phyloP scores from a whole-genome alignment of 1,140 invertebrate genomes.

The Macrocentrus cingulum region DNA sequence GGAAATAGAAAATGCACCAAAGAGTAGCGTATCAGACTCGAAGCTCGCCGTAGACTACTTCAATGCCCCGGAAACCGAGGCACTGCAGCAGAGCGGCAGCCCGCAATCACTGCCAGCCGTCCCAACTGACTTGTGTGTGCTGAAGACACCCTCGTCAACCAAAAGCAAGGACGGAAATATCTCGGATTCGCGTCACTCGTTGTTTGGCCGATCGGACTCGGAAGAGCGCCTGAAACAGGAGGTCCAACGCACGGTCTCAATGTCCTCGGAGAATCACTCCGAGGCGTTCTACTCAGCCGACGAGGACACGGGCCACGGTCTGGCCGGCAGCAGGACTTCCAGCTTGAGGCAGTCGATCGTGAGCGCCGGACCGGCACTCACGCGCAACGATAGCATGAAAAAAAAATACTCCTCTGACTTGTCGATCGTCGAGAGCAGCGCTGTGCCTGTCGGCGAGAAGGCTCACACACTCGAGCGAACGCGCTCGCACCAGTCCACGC shows the following conservation, averaged over 20 bases:
- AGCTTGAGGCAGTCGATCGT: slow-evolving; percentile 67
- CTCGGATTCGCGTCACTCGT: slow-evolving; percentile 65
- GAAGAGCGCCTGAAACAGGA: slow-evolving; percentile 61
- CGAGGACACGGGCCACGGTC: slow-evolving; percentile 72
- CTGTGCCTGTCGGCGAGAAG: slow-evolving; percentile 40
- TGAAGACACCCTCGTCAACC: slow-evolving; percentile 43
- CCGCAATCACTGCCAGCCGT: slow-evolving; percentile 44
- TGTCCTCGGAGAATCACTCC: slow-evolving; percentile 86
- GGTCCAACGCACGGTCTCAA: slow-evolving; percentile 80
- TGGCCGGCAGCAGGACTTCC: slow-evolving; percentile 60
- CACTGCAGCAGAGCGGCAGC: slow-evolving; percentile 41
- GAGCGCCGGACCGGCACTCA: slow-evolving; percentile 54
- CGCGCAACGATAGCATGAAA: slow-evolving; percentile 57
- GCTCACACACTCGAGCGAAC: slow-evolving; percentile 50
- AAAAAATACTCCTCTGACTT: slow-evolving; percentile 62
- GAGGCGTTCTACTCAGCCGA: slow-evolving; percentile 90
- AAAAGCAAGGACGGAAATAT: slow-evolving; percentile 55
- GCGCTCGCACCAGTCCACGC: slow-evolving; percentile 35
- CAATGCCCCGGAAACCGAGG: slow-evolving; percentile 45
- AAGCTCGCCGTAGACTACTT: slow-evolving; percentile 75
- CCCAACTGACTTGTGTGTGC: slow-evolving; percentile 43
- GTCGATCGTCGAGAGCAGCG: slow-evolving; percentile 58
- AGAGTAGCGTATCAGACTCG: slow-evolving; percentile 78
- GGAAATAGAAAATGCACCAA: slow-evolving; percentile 60
- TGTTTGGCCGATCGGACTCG: slow-evolving; percentile 60